Evolutionary conservation across 2,797 vertebrate species (phyloP).

Genomic region (Sebastes minor): DNA sequence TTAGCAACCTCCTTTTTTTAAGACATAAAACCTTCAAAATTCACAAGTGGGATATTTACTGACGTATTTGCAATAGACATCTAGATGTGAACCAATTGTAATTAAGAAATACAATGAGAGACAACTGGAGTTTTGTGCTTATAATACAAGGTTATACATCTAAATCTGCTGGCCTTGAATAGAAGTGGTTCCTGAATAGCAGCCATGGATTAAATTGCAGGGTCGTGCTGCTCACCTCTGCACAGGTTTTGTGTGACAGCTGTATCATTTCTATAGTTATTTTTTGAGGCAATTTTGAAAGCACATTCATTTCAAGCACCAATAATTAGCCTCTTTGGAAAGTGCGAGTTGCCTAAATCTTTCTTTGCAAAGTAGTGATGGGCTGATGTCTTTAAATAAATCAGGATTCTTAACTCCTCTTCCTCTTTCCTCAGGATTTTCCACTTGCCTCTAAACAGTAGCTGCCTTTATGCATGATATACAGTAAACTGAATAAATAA

Average conservation of each 20-base stretch:
- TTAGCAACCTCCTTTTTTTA: no score
- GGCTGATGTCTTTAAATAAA: conserved; percentile 10
- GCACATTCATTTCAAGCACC: conserved; percentile 1
- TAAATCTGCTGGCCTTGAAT: not conserved
- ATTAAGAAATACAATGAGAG: not conserved
- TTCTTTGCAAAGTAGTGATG: not conserved
- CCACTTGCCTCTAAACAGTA: not conserved
- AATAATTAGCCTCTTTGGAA: conserved; percentile 2
- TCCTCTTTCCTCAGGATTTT: not conserved
- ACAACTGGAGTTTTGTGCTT: not conserved
- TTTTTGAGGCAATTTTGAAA: not conserved
- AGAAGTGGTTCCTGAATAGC: not conserved
- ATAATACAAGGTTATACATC: not conserved
- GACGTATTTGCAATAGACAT: not conserved
- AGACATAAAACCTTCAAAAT: no score
- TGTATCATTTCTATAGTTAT: not conserved
- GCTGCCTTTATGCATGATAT: not conserved
- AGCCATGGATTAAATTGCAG: not conserved
- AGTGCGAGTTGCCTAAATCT: not conserved
- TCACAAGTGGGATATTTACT: no score
- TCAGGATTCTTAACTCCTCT: not conserved
- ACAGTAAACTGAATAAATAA: conserved; percentile 44
- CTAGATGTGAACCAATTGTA: not conserved
- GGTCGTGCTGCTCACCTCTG: not conserved
- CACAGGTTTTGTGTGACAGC: not conserved